These are phyloP conservation scores for Aramus guarauna DNA, from an alignment of 2,113 vertebrate genomes.

Conservation along the genomic window DNA sequence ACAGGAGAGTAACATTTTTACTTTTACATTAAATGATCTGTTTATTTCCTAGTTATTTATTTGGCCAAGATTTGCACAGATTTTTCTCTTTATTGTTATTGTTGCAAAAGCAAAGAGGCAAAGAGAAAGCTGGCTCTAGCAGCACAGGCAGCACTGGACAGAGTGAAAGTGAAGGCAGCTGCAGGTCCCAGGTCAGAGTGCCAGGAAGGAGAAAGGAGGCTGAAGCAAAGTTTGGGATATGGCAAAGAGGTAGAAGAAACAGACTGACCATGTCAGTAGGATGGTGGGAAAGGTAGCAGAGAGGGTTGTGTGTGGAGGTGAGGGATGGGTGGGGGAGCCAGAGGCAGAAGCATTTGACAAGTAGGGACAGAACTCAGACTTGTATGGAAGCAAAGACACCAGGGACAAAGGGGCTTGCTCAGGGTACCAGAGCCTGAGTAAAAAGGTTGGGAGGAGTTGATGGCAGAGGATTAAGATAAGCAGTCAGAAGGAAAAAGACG, in stretches of 20 bases:
- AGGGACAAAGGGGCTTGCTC: neutral
- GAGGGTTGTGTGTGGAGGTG: neutral
- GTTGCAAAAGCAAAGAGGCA: neutral
- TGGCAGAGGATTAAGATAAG: neutral
- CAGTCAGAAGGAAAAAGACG: neutral
- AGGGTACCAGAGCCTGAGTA: too few species aligned
- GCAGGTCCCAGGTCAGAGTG: neutral
- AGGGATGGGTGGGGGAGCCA: neutral
- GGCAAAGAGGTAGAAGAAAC: neutral
- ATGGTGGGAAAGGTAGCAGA: neutral
- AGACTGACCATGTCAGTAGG: neutral
- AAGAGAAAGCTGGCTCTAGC: neutral
- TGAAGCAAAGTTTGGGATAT: neutral
- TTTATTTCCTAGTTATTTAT: neutral
- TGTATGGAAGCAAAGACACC: neutral
- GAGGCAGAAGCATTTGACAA: neutral
- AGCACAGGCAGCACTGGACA: neutral
- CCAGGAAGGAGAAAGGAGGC: neutral
- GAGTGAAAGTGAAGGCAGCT: neutral
- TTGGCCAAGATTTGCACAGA: neutral
- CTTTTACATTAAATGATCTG: neutral
- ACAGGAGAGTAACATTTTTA: neutral
- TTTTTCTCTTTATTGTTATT: neutral
- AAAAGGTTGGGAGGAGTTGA: neutral
- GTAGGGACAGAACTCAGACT: neutral